Percentiles rank a stretch among this genome's conserved stretches.
These are phyloP conservation scores for Drosophila tristis DNA, from an alignment of 1,140 invertebrate species.

Conservation along the genomic window DNA sequence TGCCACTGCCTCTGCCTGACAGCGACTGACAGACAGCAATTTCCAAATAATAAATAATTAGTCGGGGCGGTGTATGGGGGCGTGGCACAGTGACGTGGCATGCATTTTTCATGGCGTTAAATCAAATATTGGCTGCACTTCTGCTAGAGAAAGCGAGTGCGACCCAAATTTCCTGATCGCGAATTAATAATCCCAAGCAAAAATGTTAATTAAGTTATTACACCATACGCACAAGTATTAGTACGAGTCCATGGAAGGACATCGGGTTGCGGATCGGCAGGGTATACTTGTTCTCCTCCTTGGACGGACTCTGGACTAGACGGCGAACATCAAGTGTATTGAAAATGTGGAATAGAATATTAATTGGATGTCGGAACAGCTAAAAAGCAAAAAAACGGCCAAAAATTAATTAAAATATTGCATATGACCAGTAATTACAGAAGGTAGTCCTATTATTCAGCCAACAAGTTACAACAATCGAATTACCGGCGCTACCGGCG, in stretches of 20 bases:
- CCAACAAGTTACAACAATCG: too few species aligned
- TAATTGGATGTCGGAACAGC: too few species aligned
- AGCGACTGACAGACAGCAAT: slow-evolving; percentile 82
- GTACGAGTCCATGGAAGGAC: background rate
- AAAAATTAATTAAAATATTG: too few species aligned
- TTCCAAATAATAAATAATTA: slow-evolving; percentile 83
- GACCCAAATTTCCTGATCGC: slow-evolving; percentile 51
- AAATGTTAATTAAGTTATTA: slow-evolving; percentile 43
- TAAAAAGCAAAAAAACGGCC: too few species aligned
- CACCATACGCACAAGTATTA: background rate
- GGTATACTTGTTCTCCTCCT: too few species aligned
- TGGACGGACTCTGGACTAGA: too few species aligned
- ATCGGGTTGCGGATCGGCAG: too few species aligned
- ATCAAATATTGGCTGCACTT: slow-evolving; percentile 69
- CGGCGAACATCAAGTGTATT: too few species aligned
- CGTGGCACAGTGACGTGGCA: slow-evolving; percentile 67
- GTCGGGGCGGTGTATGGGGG: slow-evolving; percentile 53
- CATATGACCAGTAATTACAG: too few species aligned
- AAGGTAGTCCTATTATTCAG: too few species aligned
- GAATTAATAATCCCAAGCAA: slow-evolving; percentile 33
- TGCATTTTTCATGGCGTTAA: slow-evolving; percentile 73
- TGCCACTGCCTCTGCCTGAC: slow-evolving; percentile 41
- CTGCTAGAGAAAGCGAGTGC: slow-evolving; percentile 62
- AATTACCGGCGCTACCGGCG: too few species aligned
- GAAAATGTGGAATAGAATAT: too few species aligned